phyloP scores from a whole-genome alignment of 2,888 invertebrate genomes.

The Malthinus seriepunctatus region DNA sequence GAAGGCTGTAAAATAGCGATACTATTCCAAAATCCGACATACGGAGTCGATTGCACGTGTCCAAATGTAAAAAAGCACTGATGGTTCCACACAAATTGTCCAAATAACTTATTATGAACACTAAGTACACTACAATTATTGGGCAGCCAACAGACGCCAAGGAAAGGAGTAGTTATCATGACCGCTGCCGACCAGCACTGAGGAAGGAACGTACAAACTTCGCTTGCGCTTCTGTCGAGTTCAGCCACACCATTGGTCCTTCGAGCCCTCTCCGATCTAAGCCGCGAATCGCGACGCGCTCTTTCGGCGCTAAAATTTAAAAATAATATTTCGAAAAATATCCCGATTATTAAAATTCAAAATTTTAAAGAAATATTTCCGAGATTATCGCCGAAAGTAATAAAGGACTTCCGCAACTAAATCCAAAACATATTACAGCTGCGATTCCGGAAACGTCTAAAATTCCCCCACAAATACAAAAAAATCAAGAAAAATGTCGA shows the following conservation, averaged over 20 bases:
- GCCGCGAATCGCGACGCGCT: constrained; percentile 12
- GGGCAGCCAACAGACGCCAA: constrained; percentile 54
- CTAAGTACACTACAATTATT: constrained; percentile 39
- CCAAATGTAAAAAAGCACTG: constrained; percentile 50
- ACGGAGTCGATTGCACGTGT: constrained; percentile 48
- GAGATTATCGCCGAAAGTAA: too few species aligned
- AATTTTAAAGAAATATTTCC: too few species aligned
- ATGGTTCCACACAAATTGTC: constrained; percentile 49
- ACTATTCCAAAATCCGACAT: constrained; percentile 54
- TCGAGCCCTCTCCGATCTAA: constrained; percentile 42
- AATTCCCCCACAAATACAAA: constrained; percentile 3
- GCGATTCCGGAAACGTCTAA: constrained; percentile 9
- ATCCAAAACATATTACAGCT: background rate
- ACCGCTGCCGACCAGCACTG: constrained; percentile 55
- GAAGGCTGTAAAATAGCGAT: constrained; percentile 48
- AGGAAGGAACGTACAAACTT: constrained; percentile 53
- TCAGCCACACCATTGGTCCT: constrained; percentile 23
- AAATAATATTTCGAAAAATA: background rate
- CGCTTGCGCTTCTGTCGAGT: constrained; percentile 32
- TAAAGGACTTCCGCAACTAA: background rate
- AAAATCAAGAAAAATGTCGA: background rate
- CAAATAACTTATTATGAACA: constrained; percentile 41
- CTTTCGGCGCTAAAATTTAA: constrained; percentile 19
- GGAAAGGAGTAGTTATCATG: constrained; percentile 58
- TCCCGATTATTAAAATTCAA: too few species aligned